A percentile compares a stretch with the other conserved stretches of the same genome.
Conservation (phyloP, 2,797 vertebrate species). For the Notolabrus celidotus region DNA sequence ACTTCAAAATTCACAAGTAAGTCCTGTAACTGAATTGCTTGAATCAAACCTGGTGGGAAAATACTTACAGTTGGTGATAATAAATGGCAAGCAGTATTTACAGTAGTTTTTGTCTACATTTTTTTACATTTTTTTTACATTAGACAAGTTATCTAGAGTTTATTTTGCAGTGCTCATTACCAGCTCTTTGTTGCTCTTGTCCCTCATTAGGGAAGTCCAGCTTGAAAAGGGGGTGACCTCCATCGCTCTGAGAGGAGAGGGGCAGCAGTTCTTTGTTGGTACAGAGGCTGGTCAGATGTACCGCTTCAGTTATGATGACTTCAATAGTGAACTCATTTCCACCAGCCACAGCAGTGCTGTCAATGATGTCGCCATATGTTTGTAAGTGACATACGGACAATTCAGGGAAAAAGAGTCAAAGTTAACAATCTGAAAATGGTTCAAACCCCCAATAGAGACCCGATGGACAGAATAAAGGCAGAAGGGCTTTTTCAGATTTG, state of each 20-base stretch:
- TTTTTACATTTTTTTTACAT: no score
- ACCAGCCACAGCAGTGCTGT: conserved; percentile 88
- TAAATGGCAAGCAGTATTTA: background rate
- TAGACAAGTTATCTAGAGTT: background rate
- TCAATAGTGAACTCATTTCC: conserved; percentile 87
- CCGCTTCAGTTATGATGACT: conserved; percentile 79
- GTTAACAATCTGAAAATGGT: no score
- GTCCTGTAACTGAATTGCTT: conserved; percentile 47
- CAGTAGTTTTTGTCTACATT: no score
- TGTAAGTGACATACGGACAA: conserved; percentile 82
- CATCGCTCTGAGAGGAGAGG: conserved; percentile 85
- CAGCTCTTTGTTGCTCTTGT: background rate
- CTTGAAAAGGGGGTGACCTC: conserved; percentile 90
- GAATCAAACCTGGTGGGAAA: background rate
- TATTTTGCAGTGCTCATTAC: background rate
- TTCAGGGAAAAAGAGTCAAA: background rate
- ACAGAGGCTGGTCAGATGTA: conserved; percentile 90
- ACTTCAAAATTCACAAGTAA: conserved; percentile 90
- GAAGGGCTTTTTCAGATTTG: background rate
- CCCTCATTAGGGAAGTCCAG: conserved; percentile 82
- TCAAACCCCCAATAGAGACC: no score
- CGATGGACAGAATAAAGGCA: background rate
- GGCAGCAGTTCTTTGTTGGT: conserved; percentile 89
- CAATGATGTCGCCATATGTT: conserved; percentile 86
- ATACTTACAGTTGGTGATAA: background rate